Evolutionary conservation across 2,888 invertebrate genomes (phyloP).

Genomic region (Acrobasis consociella): DNA sequence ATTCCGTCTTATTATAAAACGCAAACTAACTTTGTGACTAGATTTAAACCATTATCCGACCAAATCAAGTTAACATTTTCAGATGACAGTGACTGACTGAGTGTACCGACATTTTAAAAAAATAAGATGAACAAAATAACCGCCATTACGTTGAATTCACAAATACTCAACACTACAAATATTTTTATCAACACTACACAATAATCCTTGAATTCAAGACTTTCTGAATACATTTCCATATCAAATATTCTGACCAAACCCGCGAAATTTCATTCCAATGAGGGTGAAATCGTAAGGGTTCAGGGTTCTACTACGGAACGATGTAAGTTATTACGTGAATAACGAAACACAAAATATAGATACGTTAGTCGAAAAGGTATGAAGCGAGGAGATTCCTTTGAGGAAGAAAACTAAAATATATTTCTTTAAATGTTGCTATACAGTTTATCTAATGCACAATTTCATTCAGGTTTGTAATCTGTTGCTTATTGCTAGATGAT

Average conservation of each 20-base stretch:
- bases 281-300: slow-evolving; percentile 8
- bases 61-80: too few relatives aligned
- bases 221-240: slow-evolving; percentile 11
- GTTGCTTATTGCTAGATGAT: too few relatives aligned
- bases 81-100: too few relatives aligned
- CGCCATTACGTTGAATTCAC: neutral
- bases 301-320: neutral
- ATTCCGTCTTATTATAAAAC: too few relatives aligned
- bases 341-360: neutral
- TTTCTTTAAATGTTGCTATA: neutral
- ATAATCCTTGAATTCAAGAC: neutral
- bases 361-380: neutral
- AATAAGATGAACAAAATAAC: too few relatives aligned
- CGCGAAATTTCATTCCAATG: slow-evolving; percentile 13
- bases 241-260: slow-evolving; percentile 6
- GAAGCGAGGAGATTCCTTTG: neutral
- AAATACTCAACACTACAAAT: neutral
- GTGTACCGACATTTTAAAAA: too few relatives aligned
- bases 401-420: neutral
- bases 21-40: too few relatives aligned
- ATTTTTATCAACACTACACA: neutral
- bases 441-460: too few relatives aligned
- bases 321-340: slow-evolving; percentile 5
- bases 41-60: too few relatives aligned
- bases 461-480: too few relatives aligned